Conservation (phyloP, 2,113 vertebrate species). For the Syngnathus floridae region DNA sequence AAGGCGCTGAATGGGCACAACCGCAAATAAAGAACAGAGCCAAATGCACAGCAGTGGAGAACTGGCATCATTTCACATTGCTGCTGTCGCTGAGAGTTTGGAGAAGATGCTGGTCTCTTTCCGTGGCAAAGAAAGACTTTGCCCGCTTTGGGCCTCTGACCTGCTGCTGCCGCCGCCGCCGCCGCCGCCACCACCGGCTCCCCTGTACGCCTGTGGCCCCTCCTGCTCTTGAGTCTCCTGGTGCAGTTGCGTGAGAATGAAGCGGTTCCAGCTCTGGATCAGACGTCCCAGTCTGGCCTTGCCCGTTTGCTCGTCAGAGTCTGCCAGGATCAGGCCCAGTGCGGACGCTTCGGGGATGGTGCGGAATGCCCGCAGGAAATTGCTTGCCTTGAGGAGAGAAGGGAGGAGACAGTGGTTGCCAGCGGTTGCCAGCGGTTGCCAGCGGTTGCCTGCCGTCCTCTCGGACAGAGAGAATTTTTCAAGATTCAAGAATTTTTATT, state of each 20-base stretch:
- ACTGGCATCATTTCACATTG: no score
- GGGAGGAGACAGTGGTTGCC: no score
- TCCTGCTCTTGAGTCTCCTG: conserved; percentile 97
- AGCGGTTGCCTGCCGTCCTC: no score
- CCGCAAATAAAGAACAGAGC: no score
- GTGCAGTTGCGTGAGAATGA: conserved; percentile 96
- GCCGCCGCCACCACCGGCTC: conserved; percentile 40
- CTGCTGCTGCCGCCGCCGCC: conserved; percentile 66
- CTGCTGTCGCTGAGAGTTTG: no score
- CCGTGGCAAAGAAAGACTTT: not conserved
- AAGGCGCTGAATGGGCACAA: no score
- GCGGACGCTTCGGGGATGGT: conserved; percentile 96
- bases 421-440: no score
- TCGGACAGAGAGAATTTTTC: no score
- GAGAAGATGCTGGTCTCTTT: no score
- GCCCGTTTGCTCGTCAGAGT: conserved; percentile 93
- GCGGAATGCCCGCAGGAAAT: conserved; percentile 93
- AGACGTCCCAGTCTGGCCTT: conserved; percentile 87
- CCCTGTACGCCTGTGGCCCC: conserved; percentile 89
- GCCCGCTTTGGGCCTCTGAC: conserved; percentile 46
- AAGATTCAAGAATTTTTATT: no score
- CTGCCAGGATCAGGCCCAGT: conserved; percentile 89
- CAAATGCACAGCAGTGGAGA: not conserved
- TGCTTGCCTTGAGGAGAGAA: conserved; percentile 81
- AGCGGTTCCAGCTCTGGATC: conserved; percentile 97